Conservation (phyloP, 2,797 vertebrate genomes). For the Dromococcyx pavoninus region DNA sequence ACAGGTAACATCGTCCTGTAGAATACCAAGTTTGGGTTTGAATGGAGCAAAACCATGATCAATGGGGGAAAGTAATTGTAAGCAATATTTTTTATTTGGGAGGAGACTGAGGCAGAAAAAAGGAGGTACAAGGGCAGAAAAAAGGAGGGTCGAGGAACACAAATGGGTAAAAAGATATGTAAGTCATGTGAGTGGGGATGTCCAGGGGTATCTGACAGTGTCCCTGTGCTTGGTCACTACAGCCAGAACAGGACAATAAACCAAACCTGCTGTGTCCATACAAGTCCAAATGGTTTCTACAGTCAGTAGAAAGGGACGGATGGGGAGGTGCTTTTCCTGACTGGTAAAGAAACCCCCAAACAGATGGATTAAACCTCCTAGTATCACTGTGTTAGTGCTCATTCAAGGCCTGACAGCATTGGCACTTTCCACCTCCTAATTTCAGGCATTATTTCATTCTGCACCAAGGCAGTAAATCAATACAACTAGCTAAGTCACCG, state of each 20-base stretch:
- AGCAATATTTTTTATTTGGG: neutral
- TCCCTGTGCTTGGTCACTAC: neutral
- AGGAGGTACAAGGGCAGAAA: neutral
- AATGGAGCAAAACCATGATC: neutral
- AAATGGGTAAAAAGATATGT: neutral
- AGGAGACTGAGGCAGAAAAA: neutral
- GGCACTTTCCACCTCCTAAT: neutral
- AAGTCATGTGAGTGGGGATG: neutral
- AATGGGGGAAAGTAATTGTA: neutral
- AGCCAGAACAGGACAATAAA: neutral
- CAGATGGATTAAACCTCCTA: neutral
- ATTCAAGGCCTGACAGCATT: neutral
- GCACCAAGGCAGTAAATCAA: neutral
- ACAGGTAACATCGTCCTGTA: neutral
- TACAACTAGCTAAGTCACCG: neutral
- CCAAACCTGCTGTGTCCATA: neutral
- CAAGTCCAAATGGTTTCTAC: neutral
- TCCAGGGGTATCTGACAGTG: neutral
- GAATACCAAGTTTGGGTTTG: neutral
- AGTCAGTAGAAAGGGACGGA: neutral
- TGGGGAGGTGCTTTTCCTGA: neutral
- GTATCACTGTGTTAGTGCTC: neutral
- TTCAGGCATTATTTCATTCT: neutral
- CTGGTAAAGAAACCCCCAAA: neutral
- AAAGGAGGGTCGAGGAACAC: neutral